Percentiles rank a stretch among this genome's conserved stretches.
phyloP scores from a whole-genome alignment of 2,113 vertebrate genomes.

The Syngnathus scovelli region DNA sequence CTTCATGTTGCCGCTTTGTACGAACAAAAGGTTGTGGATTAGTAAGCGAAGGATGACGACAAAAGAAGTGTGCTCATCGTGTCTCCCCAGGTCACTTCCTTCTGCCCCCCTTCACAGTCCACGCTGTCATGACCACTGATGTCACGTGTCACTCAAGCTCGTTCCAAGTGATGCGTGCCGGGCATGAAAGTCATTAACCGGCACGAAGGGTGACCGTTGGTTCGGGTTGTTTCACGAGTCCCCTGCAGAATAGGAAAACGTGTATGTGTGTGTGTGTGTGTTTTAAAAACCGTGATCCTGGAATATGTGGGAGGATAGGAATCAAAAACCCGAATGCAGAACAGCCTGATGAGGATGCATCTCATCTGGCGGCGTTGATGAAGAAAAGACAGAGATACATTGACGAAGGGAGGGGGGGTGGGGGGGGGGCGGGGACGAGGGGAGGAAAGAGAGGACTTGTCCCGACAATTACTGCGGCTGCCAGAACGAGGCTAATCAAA shows the following conservation, averaged over 20 bases:
- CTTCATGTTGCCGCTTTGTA: conserved; percentile 24
- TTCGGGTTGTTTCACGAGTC: not conserved
- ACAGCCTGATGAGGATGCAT: conserved; percentile 24
- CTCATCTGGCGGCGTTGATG: conserved; percentile 24
- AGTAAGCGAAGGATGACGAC: conserved; percentile 32
- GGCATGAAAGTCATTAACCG: conserved; percentile 4
- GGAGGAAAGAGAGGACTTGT: conserved; percentile 41
- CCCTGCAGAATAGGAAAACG: not conserved
- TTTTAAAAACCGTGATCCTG: not conserved
- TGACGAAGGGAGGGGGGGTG: not conserved
- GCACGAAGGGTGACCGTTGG: not conserved
- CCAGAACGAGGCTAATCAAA: conserved; percentile 62
- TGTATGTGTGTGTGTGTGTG: not conserved
- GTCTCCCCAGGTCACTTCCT: conserved; percentile 10
- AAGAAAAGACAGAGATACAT: conserved; percentile 27
- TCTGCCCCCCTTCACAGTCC: conserved; percentile 11
- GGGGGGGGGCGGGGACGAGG: not conserved
- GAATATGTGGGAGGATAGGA: conserved; percentile 21
- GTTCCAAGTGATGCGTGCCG: conserved; percentile 17
- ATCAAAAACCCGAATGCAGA: conserved; percentile 9
- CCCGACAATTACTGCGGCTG: conserved; percentile 53
- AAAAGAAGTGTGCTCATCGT: conserved; percentile 20
- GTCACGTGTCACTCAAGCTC: conserved; percentile 21
- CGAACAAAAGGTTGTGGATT: not conserved
- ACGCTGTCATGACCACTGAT: conserved; percentile 20